phyloP scores from a whole-genome alignment of 2,113 vertebrate genomes.

The Syngnathus floridae region DNA sequence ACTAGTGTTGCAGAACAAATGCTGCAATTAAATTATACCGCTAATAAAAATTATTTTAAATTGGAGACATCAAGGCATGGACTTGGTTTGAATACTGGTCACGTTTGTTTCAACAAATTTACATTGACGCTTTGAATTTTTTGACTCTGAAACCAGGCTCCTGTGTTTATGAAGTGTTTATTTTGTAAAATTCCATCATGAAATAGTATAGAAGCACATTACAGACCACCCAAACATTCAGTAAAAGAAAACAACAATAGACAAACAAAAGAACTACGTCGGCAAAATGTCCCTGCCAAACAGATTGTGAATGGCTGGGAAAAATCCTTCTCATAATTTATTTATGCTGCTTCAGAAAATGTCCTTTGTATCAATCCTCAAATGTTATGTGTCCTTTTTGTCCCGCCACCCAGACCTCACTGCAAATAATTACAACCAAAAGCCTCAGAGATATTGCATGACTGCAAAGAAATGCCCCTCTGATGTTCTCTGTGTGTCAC shows the following conservation, averaged over 20 bases:
- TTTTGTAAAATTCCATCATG: slow-evolving; percentile 49
- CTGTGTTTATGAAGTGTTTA: slow-evolving; percentile 45
- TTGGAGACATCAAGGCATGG: neutral
- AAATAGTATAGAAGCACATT: slow-evolving; percentile 41
- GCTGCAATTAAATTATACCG: neutral
- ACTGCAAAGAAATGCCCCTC: slow-evolving; percentile 41
- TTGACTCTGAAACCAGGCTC: slow-evolving; percentile 2
- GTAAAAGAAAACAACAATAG: slow-evolving; percentile 40
- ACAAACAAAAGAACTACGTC: slow-evolving; percentile 32
- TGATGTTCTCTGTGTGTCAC: slow-evolving; percentile 60
- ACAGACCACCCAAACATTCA: slow-evolving; percentile 38
- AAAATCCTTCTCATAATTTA: slow-evolving; percentile 59
- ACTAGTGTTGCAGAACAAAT: neutral
- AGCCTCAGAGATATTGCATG: slow-evolving; percentile 58
- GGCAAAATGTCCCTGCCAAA: slow-evolving; percentile 34
- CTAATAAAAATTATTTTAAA: neutral
- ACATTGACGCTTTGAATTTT: neutral
- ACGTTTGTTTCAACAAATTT: neutral
- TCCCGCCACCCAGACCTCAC: slow-evolving; percentile 28
- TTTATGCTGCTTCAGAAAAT: slow-evolving; percentile 54
- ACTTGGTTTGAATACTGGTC: neutral
- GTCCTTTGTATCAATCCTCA: slow-evolving; percentile 60
- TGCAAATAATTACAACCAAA: slow-evolving; percentile 71
- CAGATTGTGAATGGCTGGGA: slow-evolving; percentile 47
- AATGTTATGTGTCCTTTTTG: slow-evolving; percentile 42